Evolutionary conservation across 30 jellyfish, hydroid and myxozoan species (phyloP).

Genomic region (Hydra vulgaris): DNA sequence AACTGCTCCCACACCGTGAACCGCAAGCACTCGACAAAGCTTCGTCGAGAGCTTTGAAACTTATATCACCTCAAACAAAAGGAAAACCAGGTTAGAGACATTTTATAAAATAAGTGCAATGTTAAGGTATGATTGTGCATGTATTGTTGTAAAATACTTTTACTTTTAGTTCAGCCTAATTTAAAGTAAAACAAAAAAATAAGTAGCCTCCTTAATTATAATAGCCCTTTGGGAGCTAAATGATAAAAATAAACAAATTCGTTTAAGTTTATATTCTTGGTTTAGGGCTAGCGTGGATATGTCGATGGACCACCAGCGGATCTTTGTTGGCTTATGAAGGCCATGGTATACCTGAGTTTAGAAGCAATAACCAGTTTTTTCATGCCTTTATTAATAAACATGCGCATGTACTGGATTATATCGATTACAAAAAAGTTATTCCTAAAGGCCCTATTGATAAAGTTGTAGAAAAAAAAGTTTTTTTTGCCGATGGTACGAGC

Average conservation of each 20-base stretch:
- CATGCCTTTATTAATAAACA: constrained; percentile 78
- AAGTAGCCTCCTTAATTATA: no score
- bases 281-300: constrained; percentile 82
- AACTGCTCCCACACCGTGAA: constrained; percentile 61
- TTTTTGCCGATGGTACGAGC: constrained; percentile 45
- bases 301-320: constrained; percentile 85
- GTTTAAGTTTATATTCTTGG: background rate
- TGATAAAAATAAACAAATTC: no score
- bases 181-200: no score
- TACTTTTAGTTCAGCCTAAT: no score
- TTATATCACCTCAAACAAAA: constrained; percentile 50
- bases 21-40: constrained; percentile 90
- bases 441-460: constrained; percentile 71
- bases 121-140: no score
- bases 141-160: no score
- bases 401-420: constrained; percentile 67
- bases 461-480: constrained; percentile 29
- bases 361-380: constrained; percentile 44
- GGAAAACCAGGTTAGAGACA: constrained; percentile 82
- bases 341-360: constrained; percentile 88
- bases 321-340: constrained; percentile 84
- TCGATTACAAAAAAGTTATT: constrained; percentile 50
- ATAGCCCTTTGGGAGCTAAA: no score
- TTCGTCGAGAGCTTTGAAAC: constrained; percentile 64
- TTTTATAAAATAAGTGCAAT: no score